A percentile compares a stretch with the other conserved stretches of the same genome.
phyloP scores from a whole-genome alignment of 2,797 vertebrate species.

The Sphaeramia orbicularis region DNA sequence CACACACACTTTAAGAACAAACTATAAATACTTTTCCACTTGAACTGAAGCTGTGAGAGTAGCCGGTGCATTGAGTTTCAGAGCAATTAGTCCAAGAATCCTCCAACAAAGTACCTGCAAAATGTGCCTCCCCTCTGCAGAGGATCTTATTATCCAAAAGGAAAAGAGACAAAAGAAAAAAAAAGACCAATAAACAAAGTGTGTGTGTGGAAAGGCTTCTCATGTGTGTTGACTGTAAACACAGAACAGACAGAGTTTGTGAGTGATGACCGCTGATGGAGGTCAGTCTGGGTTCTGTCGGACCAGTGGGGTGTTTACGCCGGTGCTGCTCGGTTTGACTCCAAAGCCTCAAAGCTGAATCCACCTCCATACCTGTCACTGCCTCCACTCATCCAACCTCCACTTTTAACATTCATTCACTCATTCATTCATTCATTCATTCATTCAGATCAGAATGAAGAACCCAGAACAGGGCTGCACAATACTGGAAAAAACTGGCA shows the following conservation, averaged over 20 bases:
- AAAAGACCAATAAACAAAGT: slow-evolving; percentile 51
- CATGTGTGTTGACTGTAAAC: slow-evolving; percentile 59
- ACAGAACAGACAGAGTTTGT: slow-evolving; percentile 33
- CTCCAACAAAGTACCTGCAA: slow-evolving; percentile 37
- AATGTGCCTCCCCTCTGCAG: neutral
- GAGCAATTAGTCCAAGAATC: slow-evolving; percentile 27
- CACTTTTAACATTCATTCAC: neutral
- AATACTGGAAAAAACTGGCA: too few relatives aligned
- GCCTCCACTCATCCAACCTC: slow-evolving; percentile 10
- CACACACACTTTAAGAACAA: neutral
- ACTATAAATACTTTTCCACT: slow-evolving; percentile 33
- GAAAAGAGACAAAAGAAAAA: slow-evolving; percentile 7
- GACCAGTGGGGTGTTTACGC: slow-evolving; percentile 37
- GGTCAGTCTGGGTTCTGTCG: slow-evolving; percentile 23
- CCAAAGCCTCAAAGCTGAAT: slow-evolving; percentile 37
- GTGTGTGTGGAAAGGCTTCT: slow-evolving; percentile 33
- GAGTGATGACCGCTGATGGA: neutral
- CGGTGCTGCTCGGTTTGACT: slow-evolving; percentile 42
- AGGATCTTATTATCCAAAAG: slow-evolving; percentile 32
- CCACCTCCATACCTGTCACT: neutral
- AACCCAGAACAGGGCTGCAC: too few relatives aligned
- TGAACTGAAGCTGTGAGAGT: neutral
- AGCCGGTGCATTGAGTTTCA: slow-evolving; percentile 38
- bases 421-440: neutral
- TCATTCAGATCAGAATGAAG: neutral